Base-by-base conservation (phyloP, 2,888 invertebrate species). In the Athetis lepigone region DNA sequence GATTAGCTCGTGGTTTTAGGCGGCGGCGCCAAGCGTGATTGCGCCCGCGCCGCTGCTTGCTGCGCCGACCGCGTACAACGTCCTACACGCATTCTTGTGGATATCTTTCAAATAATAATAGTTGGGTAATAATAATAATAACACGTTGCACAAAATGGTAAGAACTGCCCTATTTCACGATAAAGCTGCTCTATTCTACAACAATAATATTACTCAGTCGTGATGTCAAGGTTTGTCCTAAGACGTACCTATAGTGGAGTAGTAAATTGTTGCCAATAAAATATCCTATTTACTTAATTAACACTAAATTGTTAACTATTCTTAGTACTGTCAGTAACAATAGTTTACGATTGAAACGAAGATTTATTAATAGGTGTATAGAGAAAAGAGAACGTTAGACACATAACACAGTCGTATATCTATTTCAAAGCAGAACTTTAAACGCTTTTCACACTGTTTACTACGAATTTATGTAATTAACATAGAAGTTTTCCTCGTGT, bases 401-500 rank as follows among this genome's bases (percentile, higher is more conserved):
- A 40, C 11, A 45, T 54, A 58, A 43, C n/a, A 43, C 33, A 66
- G n/a, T 9, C 8, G 52, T 13, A 27, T 56, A 36, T 43, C 21
- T 52, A 29, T 23, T 36, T 46, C 16, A 19, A 7, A 43, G 18
- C 56, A 16, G 39, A 70, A 62, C 49, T 58, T 58, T 40, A 52
- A 64, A 68, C 25, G 56, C 29, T 77, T 75, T 72, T 69, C 66
- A 46, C 39, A 42, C 11, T 21, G 56, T 60, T 65, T 70, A 58
- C 55, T 69, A 74, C 62, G 70, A 78, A 77, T 83, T 81, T 79
- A 80, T 80, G 67, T 85, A 84, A 83, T 83, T 83, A 84, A 82
- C 72, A 75, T 71, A 70, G 72, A 77, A 68, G 79, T 86, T 88
- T 88, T 88, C 84, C 81, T 84, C 74, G 78, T 76, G 70, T 69